These are phyloP conservation scores for Tenualosa thibaudeaui DNA, from an alignment of 2,797 vertebrate species.

Conservation along the genomic window DNA sequence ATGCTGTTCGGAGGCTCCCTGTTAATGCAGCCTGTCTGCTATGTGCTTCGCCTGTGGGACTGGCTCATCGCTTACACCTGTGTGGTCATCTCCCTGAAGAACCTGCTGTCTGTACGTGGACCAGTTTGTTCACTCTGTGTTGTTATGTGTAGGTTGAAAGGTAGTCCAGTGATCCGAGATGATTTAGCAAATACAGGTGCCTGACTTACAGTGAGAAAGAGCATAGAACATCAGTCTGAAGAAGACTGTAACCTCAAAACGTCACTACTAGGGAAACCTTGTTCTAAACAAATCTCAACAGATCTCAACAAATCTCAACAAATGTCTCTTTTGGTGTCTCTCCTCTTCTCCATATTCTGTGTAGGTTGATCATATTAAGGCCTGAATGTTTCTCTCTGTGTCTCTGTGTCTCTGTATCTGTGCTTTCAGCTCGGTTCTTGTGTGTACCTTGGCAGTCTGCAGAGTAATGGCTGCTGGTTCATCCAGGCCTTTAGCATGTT, in stretches of 20 bases:
- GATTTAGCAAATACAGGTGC: too few species aligned
- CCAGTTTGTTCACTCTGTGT: background rate
- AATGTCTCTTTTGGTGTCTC: too few species aligned
- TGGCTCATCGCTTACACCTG: slow-evolving; percentile 74
- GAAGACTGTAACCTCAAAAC: too few species aligned
- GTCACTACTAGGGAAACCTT: too few species aligned
- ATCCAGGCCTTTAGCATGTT: slow-evolving; percentile 78
- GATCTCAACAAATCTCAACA: too few species aligned
- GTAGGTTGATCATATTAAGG: background rate
- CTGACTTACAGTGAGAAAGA: too few species aligned
- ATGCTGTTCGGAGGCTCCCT: slow-evolving; percentile 75
- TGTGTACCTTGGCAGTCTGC: slow-evolving; percentile 70
- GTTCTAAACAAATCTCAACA: too few species aligned
- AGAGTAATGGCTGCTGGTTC: slow-evolving; percentile 75
- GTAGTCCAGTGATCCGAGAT: too few species aligned
- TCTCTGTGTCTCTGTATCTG: background rate
- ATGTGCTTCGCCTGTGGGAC: slow-evolving; percentile 74
- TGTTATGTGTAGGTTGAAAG: too few species aligned
- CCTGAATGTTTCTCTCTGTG: background rate
- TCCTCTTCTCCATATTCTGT: too few species aligned
- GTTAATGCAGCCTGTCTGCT: slow-evolving; percentile 72
- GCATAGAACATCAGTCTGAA: too few species aligned
- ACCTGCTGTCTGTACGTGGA: slow-evolving; percentile 71
- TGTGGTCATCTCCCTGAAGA: slow-evolving; percentile 76
- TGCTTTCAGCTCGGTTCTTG: slow-evolving; percentile 70